A percentile compares a stretch with the other conserved stretches of the same genome.
Evolutionary conservation across 1,140 invertebrate species (phyloP).

Genomic region (Pogonomyrmex californicus): DNA sequence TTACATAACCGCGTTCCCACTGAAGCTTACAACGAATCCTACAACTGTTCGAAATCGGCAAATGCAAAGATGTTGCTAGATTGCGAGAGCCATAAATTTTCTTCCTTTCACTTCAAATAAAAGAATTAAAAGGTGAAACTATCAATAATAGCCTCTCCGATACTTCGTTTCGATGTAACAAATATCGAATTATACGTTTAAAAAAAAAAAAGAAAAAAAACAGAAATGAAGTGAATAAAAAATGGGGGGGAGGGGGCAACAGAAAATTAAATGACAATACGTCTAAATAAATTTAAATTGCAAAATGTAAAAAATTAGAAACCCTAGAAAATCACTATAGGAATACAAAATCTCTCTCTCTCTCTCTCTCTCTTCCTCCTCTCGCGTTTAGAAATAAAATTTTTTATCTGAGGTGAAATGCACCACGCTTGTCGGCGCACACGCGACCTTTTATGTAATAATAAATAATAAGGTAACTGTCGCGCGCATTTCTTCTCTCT

Average conservation of each 20-base stretch:
- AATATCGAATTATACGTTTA: neutral
- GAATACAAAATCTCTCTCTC: neutral
- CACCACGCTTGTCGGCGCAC: neutral
- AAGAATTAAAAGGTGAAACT: neutral
- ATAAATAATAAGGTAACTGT: conserved; percentile 57
- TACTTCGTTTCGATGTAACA: neutral
- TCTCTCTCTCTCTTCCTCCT: neutral
- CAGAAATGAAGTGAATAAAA: neutral
- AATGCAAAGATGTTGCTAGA: neutral
- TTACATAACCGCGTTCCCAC: conserved; percentile 12
- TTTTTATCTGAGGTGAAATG: neutral
- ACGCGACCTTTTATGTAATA: conserved; percentile 39
- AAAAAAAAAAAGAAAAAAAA: neutral
- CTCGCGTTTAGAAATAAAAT: conserved; percentile 25
- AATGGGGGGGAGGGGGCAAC: neutral
- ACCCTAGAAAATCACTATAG: neutral
- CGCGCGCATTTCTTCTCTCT: conserved; percentile 31
- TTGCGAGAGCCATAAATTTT: neutral
- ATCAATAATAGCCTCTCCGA: neutral
- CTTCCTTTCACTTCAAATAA: neutral
- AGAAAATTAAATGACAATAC: neutral
- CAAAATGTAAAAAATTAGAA: neutral
- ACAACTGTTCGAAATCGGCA: neutral
- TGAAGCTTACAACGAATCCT: neutral
- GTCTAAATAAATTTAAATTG: neutral